Evolutionary conservation across 1,140 invertebrate species (phyloP).

Genomic region (Asbolus verrucosus): DNA sequence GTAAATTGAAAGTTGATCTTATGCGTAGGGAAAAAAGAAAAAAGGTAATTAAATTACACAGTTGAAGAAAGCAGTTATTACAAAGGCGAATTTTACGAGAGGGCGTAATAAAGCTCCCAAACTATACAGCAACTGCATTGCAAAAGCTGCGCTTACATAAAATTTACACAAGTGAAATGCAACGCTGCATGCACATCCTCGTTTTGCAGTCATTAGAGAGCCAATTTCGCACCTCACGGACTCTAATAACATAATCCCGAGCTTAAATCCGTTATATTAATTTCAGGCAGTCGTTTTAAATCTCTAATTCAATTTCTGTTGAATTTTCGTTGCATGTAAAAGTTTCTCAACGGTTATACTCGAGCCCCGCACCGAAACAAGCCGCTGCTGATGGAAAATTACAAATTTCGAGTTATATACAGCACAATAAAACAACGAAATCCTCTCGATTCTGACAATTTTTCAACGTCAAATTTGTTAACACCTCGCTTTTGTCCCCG

Average conservation of each 20-base stretch:
- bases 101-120: no score
- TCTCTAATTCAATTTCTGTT: slow-evolving; percentile 36
- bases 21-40: no score
- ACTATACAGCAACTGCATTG: neutral
- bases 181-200: slow-evolving; percentile 7
- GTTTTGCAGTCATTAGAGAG: slow-evolving; percentile 48
- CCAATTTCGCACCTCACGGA: slow-evolving; percentile 52
- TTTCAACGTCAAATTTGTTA: neutral
- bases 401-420: no score
- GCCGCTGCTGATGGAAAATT: no score
- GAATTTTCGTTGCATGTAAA: slow-evolving; percentile 17
- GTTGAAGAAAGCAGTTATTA: no score
- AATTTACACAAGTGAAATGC: slow-evolving; percentile 23
- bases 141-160: neutral
- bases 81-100: no score
- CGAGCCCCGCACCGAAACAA: no score
- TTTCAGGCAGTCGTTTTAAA: slow-evolving; percentile 43
- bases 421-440: no score
- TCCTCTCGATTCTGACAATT: slow-evolving; percentile 6
- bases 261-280: slow-evolving; percentile 48
- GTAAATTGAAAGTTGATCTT: slow-evolving; percentile 30
- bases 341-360: no score
- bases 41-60: no score
- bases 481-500: neutral
- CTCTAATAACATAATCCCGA: slow-evolving; percentile 49